Percentiles rank a stretch among this genome's conserved stretches.
Conservation (phyloP, 2,888 invertebrate species). For the Dastarcus helophoroides region DNA sequence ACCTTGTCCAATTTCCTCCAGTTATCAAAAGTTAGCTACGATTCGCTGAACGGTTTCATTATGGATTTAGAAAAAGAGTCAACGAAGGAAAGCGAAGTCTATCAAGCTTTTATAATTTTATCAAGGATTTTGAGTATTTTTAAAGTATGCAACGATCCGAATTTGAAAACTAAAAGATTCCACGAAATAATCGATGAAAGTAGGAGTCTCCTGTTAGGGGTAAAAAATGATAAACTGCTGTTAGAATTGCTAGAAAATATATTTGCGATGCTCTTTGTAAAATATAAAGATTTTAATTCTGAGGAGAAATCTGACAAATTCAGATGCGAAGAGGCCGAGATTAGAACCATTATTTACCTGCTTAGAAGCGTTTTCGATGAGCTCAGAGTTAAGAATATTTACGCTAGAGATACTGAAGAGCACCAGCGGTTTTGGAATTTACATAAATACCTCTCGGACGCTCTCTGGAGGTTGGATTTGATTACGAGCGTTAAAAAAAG, state of each 20-base stretch:
- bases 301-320: constrained; percentile 43
- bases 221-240: constrained; percentile 40
- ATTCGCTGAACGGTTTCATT: too few species aligned
- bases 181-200: constrained; percentile 39
- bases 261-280: constrained; percentile 57
- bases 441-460: constrained; percentile 50
- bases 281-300: too few species aligned
- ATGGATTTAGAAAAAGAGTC: constrained; percentile 11
- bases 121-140: constrained; percentile 42
- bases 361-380: constrained; percentile 45
- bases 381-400: constrained; percentile 34
- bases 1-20: constrained; percentile 14
- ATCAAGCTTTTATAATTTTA: constrained; percentile 43
- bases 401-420: constrained; percentile 29
- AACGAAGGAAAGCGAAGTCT: constrained; percentile 32
- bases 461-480: constrained; percentile 60
- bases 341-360: constrained; percentile 46
- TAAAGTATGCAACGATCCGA: constrained; percentile 18
- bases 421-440: constrained; percentile 27
- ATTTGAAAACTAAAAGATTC: constrained; percentile 33
- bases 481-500: constrained; percentile 47
- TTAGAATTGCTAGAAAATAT: constrained; percentile 60
- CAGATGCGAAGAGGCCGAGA: constrained; percentile 47
- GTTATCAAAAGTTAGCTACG: too few species aligned
- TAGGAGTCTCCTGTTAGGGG: constrained; percentile 39